These are phyloP conservation scores for Brachionus koreanus DNA, from an alignment of 1,140 invertebrate genomes.

Conservation along the genomic window DNA sequence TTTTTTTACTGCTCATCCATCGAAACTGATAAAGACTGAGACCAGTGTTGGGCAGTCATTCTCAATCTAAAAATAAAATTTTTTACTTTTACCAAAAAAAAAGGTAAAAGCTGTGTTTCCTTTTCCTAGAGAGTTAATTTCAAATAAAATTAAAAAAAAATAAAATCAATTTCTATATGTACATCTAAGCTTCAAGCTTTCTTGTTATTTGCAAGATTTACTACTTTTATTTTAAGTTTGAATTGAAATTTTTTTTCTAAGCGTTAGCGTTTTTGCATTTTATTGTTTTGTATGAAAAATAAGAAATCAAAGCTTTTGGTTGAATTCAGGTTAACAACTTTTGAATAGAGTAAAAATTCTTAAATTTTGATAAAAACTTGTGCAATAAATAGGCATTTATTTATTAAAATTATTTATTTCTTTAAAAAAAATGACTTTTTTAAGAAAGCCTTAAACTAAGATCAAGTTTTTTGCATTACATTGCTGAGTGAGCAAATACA, in stretches of 20 bases:
- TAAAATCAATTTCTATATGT: not conserved
- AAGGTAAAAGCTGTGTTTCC: not conserved
- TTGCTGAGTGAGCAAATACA: not conserved
- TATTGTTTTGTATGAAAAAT: not conserved
- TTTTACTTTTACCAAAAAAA: not conserved
- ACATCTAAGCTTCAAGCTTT: not conserved
- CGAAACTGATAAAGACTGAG: conserved; percentile 38
- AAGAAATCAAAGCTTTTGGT: not conserved
- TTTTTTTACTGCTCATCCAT: not conserved
- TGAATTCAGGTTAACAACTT: not conserved
- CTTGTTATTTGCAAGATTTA: not conserved
- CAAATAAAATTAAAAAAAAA: not conserved
- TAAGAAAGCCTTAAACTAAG: not conserved
- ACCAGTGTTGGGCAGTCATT: conserved; percentile 33
- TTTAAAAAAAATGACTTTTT: not conserved
- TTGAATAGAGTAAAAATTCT: not conserved
- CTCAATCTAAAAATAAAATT: not conserved
- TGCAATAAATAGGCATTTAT: no score
- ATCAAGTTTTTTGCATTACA: not conserved
- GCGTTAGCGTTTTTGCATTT: not conserved
- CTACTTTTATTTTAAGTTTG: not conserved
- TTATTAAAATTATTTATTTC: not conserved
- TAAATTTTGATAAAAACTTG: not conserved
- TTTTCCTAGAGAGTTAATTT: not conserved
- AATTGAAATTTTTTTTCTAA: not conserved